Percentiles rank a stretch among this genome's conserved stretches.
Conservation (phyloP, 2,888 invertebrate genomes). For the Plebejus argus region DNA sequence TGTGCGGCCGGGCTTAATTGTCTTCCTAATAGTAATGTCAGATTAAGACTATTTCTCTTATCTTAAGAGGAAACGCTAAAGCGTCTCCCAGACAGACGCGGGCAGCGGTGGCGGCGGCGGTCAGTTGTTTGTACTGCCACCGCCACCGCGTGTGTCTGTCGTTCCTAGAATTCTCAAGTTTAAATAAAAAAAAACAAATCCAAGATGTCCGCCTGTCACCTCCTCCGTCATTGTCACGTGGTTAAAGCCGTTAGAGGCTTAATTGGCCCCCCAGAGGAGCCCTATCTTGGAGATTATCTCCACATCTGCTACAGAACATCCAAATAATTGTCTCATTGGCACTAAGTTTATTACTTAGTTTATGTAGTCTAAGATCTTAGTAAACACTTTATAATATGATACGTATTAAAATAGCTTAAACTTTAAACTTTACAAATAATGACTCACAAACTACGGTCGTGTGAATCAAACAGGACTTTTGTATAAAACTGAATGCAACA, state of each 20-base stretch:
- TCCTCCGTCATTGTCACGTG: background rate
- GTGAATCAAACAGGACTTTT: too few species aligned
- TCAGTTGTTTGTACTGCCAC: too few species aligned
- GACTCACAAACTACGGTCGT: too few species aligned
- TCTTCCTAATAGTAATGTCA: background rate
- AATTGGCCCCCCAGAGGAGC: conserved; percentile 20
- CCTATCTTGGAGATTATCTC: background rate
- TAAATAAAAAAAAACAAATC: background rate
- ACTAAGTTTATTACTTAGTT: background rate
- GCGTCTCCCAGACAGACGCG: too few species aligned
- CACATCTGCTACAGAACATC: background rate
- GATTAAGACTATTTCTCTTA: background rate
- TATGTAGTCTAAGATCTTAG: background rate
- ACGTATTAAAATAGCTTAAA: background rate
- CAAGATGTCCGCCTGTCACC: conserved; percentile 8
- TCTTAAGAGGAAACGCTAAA: too few species aligned
- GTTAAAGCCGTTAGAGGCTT: conserved; percentile 4
- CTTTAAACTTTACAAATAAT: too few species aligned
- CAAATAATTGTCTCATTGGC: background rate
- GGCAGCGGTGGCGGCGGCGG: too few species aligned
- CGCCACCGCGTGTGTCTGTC: too few species aligned
- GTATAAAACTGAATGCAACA: too few species aligned
- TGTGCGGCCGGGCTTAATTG: too few species aligned
- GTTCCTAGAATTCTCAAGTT: too few species aligned
- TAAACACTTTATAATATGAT: background rate